Conservation (phyloP, 2,888 invertebrate genomes). For the Bombylius discolor region DNA sequence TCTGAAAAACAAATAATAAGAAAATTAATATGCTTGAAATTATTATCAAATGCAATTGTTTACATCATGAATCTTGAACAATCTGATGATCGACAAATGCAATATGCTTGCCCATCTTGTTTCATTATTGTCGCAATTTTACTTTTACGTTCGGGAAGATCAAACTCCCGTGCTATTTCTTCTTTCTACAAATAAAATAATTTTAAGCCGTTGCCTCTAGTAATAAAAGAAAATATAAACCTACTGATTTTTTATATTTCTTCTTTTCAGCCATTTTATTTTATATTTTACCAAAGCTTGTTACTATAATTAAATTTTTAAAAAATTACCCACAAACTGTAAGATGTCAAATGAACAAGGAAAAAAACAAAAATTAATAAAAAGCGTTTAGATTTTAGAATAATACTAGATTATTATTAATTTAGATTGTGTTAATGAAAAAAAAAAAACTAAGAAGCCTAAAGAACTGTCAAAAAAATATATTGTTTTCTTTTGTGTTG, state of each 20-base stretch:
- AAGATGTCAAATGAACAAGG: too few relatives aligned
- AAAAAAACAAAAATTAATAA: too few relatives aligned
- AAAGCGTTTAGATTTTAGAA: too few relatives aligned
- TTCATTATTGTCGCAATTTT: constrained; percentile 78
- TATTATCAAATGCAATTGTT: constrained; percentile 25
- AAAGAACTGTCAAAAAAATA: too few relatives aligned
- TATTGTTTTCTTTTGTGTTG: too few relatives aligned
- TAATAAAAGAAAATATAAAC: constrained; percentile 3
- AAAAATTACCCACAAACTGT: too few relatives aligned
- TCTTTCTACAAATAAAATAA: constrained; percentile 43
- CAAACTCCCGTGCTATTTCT: constrained; percentile 80
- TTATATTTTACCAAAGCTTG: neutral
- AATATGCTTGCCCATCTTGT: constrained; percentile 86
- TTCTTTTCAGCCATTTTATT: constrained; percentile 27
- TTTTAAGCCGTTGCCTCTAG: neutral
- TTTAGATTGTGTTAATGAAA: too few relatives aligned
- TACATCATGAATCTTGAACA: constrained; percentile 95
- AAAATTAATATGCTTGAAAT: neutral
- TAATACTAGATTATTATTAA: too few relatives aligned
- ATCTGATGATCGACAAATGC: constrained; percentile 87
- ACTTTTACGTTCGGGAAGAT: constrained; percentile 77
- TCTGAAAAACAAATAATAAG: constrained; percentile 35
- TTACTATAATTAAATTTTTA: too few relatives aligned
- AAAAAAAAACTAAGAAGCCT: too few relatives aligned
- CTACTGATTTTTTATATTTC: constrained; percentile 30